Base-by-base conservation (phyloP, 2,888 invertebrate genomes). In the Agriopis leucophaearia region DNA sequence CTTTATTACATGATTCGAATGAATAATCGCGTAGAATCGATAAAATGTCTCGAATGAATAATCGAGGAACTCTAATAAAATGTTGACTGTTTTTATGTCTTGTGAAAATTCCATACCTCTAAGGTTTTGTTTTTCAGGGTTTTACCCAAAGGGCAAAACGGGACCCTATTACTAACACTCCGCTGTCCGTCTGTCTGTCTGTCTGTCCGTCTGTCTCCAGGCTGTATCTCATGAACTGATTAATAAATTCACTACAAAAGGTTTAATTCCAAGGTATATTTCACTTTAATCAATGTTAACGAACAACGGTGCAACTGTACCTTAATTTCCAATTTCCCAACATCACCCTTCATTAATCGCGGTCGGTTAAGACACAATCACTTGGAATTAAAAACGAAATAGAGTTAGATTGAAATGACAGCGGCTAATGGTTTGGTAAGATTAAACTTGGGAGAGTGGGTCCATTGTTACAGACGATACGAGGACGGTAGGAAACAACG, bases 391-490 rank as follows among this genome's bases (percentile, higher is more conserved):
- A 50, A 47, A n/a, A 9, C 27, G 50, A 38, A 50, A 27, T 59
- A 27, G 59, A 50, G 48, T 27, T 59, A 42, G 48, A 48, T 58
- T 36, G 58, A 12, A 59, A 35, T 42, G 40, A 59, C 59, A 38
- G 50, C 40, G 16, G 18, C n/a, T 59, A 50, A 59, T 59, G 40
- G 40, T 59, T 59, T 40, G 50, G 40, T 50, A 27, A 59, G 50
- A 48, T 59, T 48, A 48, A 48, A 27, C 9, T 48, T 5, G n/a
- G 8, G 8, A 15, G 16, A 15, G 40, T 7, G 10, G 18, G 8
- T 50, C 27, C 59, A 42, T 59, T 59, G 50, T 18, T n/a, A 12
- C 8, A 27, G 0, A 27, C 42, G 59, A n/a, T 13, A 50, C 50
- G 59, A 8, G 12, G 10, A 42, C 10, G 12, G 1, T 10, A 13